Evolutionary conservation across 2,797 vertebrate species (phyloP), one percentile per base, ranked within the genome.

Genomic region (Netta rufina): DNA sequence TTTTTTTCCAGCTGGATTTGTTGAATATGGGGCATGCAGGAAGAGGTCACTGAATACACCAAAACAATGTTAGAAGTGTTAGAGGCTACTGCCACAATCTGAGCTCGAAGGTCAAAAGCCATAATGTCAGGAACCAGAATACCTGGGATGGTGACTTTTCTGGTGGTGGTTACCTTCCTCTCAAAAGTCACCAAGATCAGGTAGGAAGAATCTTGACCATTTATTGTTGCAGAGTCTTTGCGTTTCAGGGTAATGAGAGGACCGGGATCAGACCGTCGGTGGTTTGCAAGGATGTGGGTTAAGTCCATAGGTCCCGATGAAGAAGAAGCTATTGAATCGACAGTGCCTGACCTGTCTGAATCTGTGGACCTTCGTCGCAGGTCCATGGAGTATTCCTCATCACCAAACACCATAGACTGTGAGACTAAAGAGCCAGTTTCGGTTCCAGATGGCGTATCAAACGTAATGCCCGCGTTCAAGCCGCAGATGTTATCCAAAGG

Each of bases 61-160:
- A 99, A 97, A 85, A 99, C 98, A 96, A 98, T 98, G 95, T 98
- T 99, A 93, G 98, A 98, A 8, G 98, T 98, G 95, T 99, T 99
- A 66, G 99, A 99, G 17, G 99, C 98, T 87, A 99, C 98, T 3
- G 99, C 98, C 11, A 99, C 98, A 1, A 98, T 98, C 87, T 98
- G 98, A 56, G 98, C 98, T 38, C 95, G 97, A 2, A 98, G 91
- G 86, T 99, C 98, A 87, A 99, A 99, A 72, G 98, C 98, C 72
- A 99, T 97, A 64, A 99, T 98, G 91, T 99, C 99, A 6, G 99
- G 99, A 38, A 99, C 98, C 94, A 99, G 95, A 95, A 99, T 98
- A 66, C 99, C 99, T 11, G 99, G 99, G 69, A 99, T 98, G 79
- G 98, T 98, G 83, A 99, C 99, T 97, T 98, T 99, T 76, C 98